Evolutionary conservation across 2,797 vertebrate genomes (phyloP).

Genomic region (Liasis olivaceus): DNA sequence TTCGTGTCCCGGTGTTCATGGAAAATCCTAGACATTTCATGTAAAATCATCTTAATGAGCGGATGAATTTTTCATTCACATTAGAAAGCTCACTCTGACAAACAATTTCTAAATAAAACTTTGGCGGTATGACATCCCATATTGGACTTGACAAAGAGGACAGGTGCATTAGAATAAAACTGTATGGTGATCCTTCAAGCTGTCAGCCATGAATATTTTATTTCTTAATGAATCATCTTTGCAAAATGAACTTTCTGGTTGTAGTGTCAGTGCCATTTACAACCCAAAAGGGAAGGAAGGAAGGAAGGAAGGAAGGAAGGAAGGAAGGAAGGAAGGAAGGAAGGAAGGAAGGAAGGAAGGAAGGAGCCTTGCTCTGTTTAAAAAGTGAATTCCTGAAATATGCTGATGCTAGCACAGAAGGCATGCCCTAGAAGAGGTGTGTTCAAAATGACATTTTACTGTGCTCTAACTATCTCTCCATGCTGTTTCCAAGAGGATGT

Average conservation of each 20-base stretch:
- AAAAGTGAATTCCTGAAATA: slow-evolving; percentile 76
- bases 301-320: slow-evolving; percentile 66
- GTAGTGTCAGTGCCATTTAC: slow-evolving; percentile 84
- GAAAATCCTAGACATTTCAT: slow-evolving; percentile 88
- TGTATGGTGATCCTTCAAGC: slow-evolving; percentile 95
- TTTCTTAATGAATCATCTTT: slow-evolving; percentile 92
- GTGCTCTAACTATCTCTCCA: neutral
- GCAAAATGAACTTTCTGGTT: slow-evolving; percentile 88
- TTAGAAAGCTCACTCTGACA: slow-evolving; percentile 85
- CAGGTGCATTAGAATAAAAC: slow-evolving; percentile 98
- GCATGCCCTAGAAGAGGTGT: slow-evolving; percentile 69
- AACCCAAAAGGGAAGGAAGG: slow-evolving; percentile 66
- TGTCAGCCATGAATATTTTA: slow-evolving; percentile 97
- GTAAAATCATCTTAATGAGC: slow-evolving; percentile 86
- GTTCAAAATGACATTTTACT: slow-evolving; percentile 44
- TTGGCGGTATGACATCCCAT: slow-evolving; percentile 88
- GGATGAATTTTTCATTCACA: slow-evolving; percentile 93
- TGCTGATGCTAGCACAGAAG: slow-evolving; percentile 76
- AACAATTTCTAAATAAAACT: slow-evolving; percentile 93
- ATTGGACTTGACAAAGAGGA: slow-evolving; percentile 99
- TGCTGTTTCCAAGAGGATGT: slow-evolving; percentile 52
- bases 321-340: neutral
- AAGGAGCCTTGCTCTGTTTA: slow-evolving; percentile 75
- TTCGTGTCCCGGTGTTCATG: slow-evolving; percentile 85
- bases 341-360: no score